Base-by-base conservation (phyloP, 1,140 invertebrate genomes). In the Hyposmocoma kahamanoa region DNA sequence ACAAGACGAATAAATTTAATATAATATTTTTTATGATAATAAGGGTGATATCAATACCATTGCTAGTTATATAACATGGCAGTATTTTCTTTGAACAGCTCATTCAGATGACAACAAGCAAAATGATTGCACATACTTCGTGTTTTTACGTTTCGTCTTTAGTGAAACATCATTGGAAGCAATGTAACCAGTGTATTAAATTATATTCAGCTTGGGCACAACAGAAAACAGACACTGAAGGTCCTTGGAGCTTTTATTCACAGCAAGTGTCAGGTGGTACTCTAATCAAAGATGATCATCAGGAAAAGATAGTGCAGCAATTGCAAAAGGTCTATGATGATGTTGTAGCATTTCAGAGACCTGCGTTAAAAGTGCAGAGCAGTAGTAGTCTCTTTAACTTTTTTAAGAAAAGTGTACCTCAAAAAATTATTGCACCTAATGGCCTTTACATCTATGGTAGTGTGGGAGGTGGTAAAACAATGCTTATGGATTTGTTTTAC, bases 401-500 rank as follows among this genome's bases (percentile, higher is more conserved):
- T 63, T 80, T 88, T 80, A 80, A 62, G 48, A 72, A 64, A 53
- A 60, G 76, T 78, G 72, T 84, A 83, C 78, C 71, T 42, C 53
- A 69, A 69, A 73, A 87, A 82, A 63, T 86, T 20, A 60, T 74
- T 43, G 79, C 89, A 11, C 93, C 93, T 0, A 91, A 92, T 78
- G 95, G 95, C 5, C 76, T 96, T 6, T 96, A 96, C 67, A 90
- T 96, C 38, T 92, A 93, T 84, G 95, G 95, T 38, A 91, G 94
- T 71, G 94, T 97, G 62, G 96, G 97, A 38, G 95, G 96, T 70
- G 97, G 97, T 47, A 98, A 99, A 90, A 99, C 98, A 9, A 99
- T 99, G 93, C 86, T 99, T 19, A 99, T 99, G 98, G 98, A 99
- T 87, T 78, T 99, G 59, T 99, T 99, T 86, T 97, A 94, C 88